A percentile compares a stretch with the other conserved stretches of the same genome.
Conservation (phyloP, 2,113 vertebrate species). For the Protobothrops flavoviridis region DNA sequence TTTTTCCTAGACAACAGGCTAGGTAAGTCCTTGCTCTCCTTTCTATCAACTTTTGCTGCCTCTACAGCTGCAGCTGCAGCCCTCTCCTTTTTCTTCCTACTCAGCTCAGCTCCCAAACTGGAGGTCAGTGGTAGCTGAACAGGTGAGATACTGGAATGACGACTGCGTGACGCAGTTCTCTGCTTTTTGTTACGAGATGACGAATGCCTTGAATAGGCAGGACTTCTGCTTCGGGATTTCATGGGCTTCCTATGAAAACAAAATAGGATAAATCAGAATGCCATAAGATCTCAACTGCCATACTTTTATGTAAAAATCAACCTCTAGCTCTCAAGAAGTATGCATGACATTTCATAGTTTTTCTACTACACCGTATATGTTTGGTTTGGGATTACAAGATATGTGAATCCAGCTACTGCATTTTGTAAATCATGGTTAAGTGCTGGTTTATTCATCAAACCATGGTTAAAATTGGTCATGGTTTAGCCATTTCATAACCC, state of each 20-base stretch:
- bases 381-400: no score
- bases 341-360: neutral
- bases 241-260: conserved; percentile 79
- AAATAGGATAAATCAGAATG: neutral
- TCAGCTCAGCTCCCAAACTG: conserved; percentile 93
- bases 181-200: conserved; percentile 91
- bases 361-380: no score
- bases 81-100: conserved; percentile 90
- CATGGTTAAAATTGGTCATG: no score
- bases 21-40: conserved; percentile 73
- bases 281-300: neutral
- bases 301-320: neutral
- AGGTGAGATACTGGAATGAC: conserved; percentile 89
- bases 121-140: conserved; percentile 87
- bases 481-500: no score
- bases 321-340: neutral
- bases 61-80: conserved; percentile 84
- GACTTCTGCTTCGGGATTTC: conserved; percentile 93
- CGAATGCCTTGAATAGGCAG: conserved; percentile 85
- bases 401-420: no score
- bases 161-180: conserved; percentile 83
- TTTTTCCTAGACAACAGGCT: conserved; percentile 69
- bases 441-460: no score
- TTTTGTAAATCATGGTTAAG: no score
- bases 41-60: conserved; percentile 79